Evolutionary conservation across 2,797 vertebrate genomes (phyloP).

Genomic region (Etheostoma perlongum): DNA sequence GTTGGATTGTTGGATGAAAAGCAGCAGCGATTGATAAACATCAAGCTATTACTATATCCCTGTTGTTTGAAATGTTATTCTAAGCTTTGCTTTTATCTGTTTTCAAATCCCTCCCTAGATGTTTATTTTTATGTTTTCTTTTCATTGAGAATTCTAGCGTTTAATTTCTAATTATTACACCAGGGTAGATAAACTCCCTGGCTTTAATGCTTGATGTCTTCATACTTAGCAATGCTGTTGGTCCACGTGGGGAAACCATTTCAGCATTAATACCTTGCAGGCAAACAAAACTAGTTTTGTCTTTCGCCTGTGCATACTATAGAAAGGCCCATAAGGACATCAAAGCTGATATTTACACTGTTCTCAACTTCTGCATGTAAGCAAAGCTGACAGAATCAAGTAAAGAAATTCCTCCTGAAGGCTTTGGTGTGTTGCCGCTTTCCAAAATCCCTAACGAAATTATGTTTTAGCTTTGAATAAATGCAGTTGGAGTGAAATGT

Average conservation of each 20-base stretch:
- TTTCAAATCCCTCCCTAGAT: constrained; percentile 34
- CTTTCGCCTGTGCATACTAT: constrained; percentile 20
- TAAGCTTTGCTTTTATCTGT: constrained; percentile 51
- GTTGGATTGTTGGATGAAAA: constrained; percentile 36
- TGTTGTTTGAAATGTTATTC: constrained; percentile 31
- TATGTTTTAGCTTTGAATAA: constrained; percentile 10
- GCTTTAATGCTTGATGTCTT: constrained; percentile 61
- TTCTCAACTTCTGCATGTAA: constrained; percentile 24
- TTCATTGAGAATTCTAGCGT: constrained; percentile 40
- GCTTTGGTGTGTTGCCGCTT: background rate
- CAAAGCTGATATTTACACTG: constrained; percentile 12
- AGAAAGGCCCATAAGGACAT: constrained; percentile 20
- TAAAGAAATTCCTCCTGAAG: background rate
- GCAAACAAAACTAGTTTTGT: constrained; percentile 26
- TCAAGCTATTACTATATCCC: constrained; percentile 14
- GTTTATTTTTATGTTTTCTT: constrained; percentile 36
- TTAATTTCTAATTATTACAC: constrained; percentile 66
- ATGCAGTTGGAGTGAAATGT: constrained; percentile 6
- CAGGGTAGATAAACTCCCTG: constrained; percentile 38
- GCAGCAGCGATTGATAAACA: constrained; percentile 27
- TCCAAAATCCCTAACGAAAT: constrained; percentile 30
- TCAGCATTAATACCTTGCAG: constrained; percentile 9
- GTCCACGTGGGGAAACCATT: constrained; percentile 37
- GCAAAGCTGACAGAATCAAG: constrained; percentile 31
- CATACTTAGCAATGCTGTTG: constrained; percentile 30